Evolutionary conservation across 2,797 vertebrate genomes (phyloP).

Genomic region (Meda fulgida): DNA sequence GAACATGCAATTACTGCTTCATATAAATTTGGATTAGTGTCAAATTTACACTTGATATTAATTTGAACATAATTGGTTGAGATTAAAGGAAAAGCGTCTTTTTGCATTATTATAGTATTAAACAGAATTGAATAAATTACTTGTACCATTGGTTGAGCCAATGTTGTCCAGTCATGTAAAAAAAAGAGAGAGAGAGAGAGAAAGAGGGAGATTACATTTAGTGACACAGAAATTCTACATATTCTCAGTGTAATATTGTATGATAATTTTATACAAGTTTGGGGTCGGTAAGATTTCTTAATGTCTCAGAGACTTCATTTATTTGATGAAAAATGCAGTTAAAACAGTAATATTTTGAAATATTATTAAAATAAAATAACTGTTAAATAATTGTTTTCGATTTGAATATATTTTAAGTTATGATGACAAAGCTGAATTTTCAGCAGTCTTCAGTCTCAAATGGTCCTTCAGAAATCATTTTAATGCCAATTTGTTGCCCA

Average conservation of each 20-base stretch:
- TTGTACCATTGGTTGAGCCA: neutral
- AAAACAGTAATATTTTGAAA: neutral
- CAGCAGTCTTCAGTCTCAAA: no score
- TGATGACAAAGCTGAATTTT: no score
- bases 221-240: no score
- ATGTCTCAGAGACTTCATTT: neutral
- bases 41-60: neutral
- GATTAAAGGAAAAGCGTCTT: neutral
- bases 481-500: no score
- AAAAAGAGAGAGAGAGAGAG: no score
- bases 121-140: no score
- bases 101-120: neutral
- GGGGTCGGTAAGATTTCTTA: neutral
- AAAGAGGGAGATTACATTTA: no score
- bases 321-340: neutral
- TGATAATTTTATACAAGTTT: neutral
- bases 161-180: neutral
- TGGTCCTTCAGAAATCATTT: no score
- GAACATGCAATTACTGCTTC: constrained; percentile 16
- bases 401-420: neutral
- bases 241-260: neutral
- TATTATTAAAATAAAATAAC: neutral
- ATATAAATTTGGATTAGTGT: neutral
- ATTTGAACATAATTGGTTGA: neutral
- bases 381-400: neutral